Conservation (phyloP, 1,140 invertebrate species). For the Drosophila seguyi region DNA sequence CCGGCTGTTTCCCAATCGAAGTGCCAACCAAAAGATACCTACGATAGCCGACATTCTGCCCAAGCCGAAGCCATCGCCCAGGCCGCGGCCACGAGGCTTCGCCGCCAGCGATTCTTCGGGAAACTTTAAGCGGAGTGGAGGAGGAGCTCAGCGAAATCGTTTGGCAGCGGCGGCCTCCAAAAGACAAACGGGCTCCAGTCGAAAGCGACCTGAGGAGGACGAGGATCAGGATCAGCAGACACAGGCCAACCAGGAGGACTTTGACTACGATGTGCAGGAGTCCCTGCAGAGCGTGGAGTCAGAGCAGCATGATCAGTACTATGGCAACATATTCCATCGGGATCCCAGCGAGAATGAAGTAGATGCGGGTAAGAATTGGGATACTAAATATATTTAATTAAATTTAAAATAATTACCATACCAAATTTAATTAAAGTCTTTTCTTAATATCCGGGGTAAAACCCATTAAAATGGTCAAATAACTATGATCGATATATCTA, state of each 20-base stretch:
- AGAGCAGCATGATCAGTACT: slow-evolving; percentile 87
- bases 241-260: slow-evolving; percentile 68
- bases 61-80: slow-evolving; percentile 58
- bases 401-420: neutral
- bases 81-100: slow-evolving; percentile 71
- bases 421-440: slow-evolving; percentile 4
- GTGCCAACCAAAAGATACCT: slow-evolving; percentile 86
- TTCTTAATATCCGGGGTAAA: neutral
- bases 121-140: slow-evolving; percentile 58
- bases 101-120: slow-evolving; percentile 33
- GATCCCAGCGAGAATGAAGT: slow-evolving; percentile 84
- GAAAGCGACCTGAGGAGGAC: slow-evolving; percentile 26
- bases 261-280: slow-evolving; percentile 82
- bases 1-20: slow-evolving; percentile 87
- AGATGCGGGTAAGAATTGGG: slow-evolving; percentile 54
- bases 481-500: slow-evolving; percentile 2
- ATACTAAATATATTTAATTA: neutral
- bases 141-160: slow-evolving; percentile 62
- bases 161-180: slow-evolving; percentile 58
- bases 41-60: slow-evolving; percentile 88
- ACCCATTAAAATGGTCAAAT: neutral
- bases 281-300: slow-evolving; percentile 89
- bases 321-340: slow-evolving; percentile 82
- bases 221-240: slow-evolving; percentile 47
- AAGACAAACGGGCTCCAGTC: slow-evolving; percentile 17